Base-by-base conservation (phyloP, 2,797 vertebrate genomes). In the Thalassophryne amazonica region DNA sequence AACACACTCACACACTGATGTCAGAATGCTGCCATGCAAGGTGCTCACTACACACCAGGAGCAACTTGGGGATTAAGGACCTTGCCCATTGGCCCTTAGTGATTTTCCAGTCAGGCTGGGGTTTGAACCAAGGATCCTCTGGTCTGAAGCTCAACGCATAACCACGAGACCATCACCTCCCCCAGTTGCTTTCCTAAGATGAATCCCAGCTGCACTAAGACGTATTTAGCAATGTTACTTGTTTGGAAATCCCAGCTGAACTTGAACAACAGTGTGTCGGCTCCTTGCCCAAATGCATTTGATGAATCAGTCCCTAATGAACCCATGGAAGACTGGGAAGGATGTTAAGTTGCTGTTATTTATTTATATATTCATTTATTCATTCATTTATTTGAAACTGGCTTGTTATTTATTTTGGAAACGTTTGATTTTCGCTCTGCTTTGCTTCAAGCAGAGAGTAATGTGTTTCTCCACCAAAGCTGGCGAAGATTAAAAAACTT, bases 261-360 rank as follows among this genome's bases (percentile, higher is more conserved):
- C 80, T 77, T 56, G 36, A 47, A 52, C 35, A 61, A 22, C 41
- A 54, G 47, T 39, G 34, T 37, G 46, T 30, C 61, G 68, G 47
- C 63, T 76, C 49, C 56, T 20, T 38, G 58, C 69, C 47, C 10
- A 54, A 60, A 24, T 30, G 12, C 47, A 41, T 34, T 77, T 82
- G 83, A 84, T 82, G 52, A 64, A 84, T 85, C 40, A 48, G 77
- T 77, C 69, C 78, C 78, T 72, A 4, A 67, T 70, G 76, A 20
- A 69, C 39, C 19, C 40, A 51, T 64, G 62, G 74, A 61, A 50
- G 14, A 46, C 39, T 72, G 56, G 46, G 74, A 69, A 22, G 35
- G 23, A 27, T 60, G 46, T 64, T 75, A 35, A 66, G n/a, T n/a
- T n/a, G n/a, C n/a, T n/a, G n/a, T n/a, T n/a, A n/a, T n/a, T n/a